Base-by-base conservation (phyloP, 2,888 invertebrate genomes). In the Eristalinus sepulchralis region DNA sequence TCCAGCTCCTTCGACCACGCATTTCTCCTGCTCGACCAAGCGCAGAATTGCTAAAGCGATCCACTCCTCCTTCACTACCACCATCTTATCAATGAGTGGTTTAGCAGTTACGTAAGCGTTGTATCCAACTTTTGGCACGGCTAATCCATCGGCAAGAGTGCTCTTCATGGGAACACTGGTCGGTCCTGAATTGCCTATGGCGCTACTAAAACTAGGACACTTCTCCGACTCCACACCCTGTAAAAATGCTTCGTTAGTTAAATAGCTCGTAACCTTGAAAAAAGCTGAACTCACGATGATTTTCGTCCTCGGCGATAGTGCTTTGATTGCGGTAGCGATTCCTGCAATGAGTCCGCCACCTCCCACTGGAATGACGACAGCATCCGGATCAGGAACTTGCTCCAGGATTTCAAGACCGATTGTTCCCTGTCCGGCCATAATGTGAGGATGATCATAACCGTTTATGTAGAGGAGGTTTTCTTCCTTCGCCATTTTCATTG, bases 341-440 rank as follows among this genome's bases (percentile, higher is more conserved):
- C 98, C 98, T 0, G 98, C 98, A 71, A 99, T 95, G 1, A 98
- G 94, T 0, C 98, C 98, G n/a, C 98, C 98, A 4, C 93, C 93
- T 0, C 98, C 98, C 0, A 98, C 97, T 0, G 98, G 98, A 17
- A 99, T 95, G 22, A 99, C 94, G 33, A 98, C 95, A 0, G 98
- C 98, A 92, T 98, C 98, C 13, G 98, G 95, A 78, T 97, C 95
- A 0, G 96, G 95, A 1, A 98, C 97, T 92, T 98, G 97, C 90
- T 98, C 98, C 27, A 97, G 92, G 81, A 98, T 98, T 93, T 98
- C 98, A 89, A 99, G 93, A 0, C 98, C 98, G 90, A 98, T 95
- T 0, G 98, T 98, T 10, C 98, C 98, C 92, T 98, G 98, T 0
- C 98, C 98, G 0, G 98, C 97, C 94, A 98, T 96, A 87, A 98